Conservation (phyloP, 2,888 invertebrate genomes). For the Coelogynopora nodosa region DNA sequence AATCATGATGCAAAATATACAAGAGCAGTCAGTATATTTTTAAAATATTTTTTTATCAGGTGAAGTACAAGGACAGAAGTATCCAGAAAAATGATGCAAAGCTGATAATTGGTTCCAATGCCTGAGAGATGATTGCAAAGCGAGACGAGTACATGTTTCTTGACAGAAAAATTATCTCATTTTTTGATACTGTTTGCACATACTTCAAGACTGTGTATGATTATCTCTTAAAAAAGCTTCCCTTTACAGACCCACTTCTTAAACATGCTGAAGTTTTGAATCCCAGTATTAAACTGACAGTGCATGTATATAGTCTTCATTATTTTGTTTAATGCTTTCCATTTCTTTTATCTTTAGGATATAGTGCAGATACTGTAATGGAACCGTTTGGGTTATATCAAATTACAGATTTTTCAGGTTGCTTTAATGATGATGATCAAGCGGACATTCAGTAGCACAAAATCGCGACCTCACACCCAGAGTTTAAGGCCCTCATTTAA, state of each 20-base stretch:
- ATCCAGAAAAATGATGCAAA: neutral
- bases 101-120: neutral
- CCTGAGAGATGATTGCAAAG: neutral
- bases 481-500: neutral
- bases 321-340: neutral
- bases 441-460: neutral
- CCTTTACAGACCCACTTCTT: neutral
- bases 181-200: neutral
- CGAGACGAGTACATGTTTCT: neutral
- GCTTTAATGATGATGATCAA: neutral
- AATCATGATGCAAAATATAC: neutral
- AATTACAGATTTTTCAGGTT: neutral
- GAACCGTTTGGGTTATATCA: neutral
- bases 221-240: neutral
- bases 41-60: too few relatives aligned
- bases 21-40: neutral
- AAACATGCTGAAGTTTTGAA: neutral
- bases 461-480: neutral
- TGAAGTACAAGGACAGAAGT: neutral
- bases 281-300: neutral
- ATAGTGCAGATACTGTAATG: neutral
- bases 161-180: neutral
- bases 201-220: neutral
- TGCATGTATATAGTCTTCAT: neutral
- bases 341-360: neutral